Evolutionary conservation across 2,113 vertebrate genomes (phyloP).

Genomic region (Aegithalos caudatus): DNA sequence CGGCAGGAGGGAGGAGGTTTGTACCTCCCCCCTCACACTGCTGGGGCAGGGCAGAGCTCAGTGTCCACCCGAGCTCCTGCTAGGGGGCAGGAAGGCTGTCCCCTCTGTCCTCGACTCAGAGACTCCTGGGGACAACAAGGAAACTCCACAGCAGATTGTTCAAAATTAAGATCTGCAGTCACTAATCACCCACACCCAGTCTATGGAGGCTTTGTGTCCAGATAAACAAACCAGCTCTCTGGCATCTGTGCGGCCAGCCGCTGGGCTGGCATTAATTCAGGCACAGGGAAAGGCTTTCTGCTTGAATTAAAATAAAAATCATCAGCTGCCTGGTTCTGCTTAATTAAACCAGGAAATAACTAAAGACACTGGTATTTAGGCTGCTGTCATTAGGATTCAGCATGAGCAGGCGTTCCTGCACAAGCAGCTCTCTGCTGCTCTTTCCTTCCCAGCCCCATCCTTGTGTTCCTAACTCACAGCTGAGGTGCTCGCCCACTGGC

Average conservation of each 20-base stretch:
- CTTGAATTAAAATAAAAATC: neutral
- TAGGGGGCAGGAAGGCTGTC: accelerated
- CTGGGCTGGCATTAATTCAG: neutral
- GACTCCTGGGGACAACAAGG: neutral
- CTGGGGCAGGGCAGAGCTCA: neutral
- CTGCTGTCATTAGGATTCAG: neutral
- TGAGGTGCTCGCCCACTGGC: accelerated
- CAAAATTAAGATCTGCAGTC: neutral
- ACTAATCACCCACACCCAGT: neutral
- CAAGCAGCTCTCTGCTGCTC: neutral
- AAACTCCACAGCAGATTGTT: neutral
- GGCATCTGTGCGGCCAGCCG: neutral
- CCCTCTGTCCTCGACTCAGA: neutral
- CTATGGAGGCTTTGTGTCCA: neutral
- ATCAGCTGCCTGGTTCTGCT: conserved; percentile 19
- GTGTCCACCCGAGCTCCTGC: accelerated
- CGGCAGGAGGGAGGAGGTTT: neutral
- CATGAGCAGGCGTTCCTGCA: neutral
- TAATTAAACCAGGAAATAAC: neutral
- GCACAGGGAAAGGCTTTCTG: neutral
- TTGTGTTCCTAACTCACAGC: accelerated
- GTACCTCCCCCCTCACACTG: accelerated
- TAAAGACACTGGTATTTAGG: neutral
- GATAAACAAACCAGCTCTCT: neutral
- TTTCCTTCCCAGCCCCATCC: accelerated